These are phyloP conservation scores for Bostrychus sinensis DNA, from an alignment of 2,113 vertebrate genomes.

Conservation along the genomic window DNA sequence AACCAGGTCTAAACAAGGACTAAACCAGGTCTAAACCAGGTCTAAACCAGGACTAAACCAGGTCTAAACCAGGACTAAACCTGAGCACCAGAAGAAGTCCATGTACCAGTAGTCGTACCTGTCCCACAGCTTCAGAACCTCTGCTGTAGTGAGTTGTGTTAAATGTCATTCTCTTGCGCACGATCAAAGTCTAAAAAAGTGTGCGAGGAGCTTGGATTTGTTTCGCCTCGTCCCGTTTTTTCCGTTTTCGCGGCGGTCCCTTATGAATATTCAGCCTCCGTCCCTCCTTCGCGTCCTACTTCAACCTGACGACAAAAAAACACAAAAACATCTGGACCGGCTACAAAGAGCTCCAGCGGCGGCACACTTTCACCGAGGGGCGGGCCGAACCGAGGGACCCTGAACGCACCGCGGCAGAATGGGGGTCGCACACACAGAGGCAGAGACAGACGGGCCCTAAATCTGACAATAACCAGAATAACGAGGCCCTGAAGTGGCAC, in stretches of 20 bases:
- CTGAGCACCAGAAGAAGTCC: too few relatives aligned
- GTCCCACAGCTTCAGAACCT: too few relatives aligned
- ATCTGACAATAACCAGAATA: too few relatives aligned
- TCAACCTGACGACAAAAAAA: conserved; percentile 12
- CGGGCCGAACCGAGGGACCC: conserved; percentile 1
- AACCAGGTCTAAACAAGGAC: too few relatives aligned
- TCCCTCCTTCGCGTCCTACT: conserved; percentile 1
- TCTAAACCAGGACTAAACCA: too few relatives aligned
- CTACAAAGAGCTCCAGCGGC: not conserved
- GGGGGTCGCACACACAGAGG: not conserved
- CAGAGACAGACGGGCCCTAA: not conserved
- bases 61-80: too few relatives aligned
- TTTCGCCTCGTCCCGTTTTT: not conserved
- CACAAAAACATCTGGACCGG: conserved; percentile 1
- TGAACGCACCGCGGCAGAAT: conserved; percentile 4
- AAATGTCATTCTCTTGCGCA: not conserved
- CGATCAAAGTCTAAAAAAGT: not conserved
- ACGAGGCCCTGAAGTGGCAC: not conserved
- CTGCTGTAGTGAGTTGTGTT: too few relatives aligned
- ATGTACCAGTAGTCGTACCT: too few relatives aligned
- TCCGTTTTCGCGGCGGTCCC: not conserved
- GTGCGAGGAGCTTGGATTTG: not conserved
- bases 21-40: too few relatives aligned
- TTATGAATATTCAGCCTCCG: not conserved
- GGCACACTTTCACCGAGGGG: conserved; percentile 3